These are phyloP conservation scores for Ophion ventricosus DNA, from an alignment of 2,888 invertebrate genomes.

Conservation along the genomic window DNA sequence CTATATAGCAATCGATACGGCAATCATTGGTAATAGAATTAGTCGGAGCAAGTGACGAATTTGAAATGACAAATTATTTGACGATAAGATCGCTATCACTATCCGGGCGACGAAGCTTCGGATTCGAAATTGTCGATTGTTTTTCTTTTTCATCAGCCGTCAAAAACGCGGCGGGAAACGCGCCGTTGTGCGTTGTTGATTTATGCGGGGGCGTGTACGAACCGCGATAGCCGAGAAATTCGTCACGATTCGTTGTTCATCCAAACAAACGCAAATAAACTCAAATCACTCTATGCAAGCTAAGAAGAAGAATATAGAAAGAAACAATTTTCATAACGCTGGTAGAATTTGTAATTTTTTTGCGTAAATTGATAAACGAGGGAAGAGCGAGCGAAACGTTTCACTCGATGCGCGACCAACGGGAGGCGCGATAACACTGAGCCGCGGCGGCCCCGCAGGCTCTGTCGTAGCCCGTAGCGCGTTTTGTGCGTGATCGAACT, in stretches of 20 bases:
- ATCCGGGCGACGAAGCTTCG: background rate
- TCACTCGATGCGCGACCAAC: constrained; percentile 46
- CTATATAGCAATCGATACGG: background rate
- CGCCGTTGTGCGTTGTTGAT: background rate
- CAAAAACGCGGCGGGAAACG: constrained; percentile 1
- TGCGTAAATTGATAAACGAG: background rate
- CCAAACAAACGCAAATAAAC: background rate
- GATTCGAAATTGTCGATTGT: background rate
- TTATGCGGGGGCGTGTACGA: background rate
- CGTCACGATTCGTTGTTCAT: background rate
- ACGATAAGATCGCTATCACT: background rate
- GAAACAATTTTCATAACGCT: too few relatives aligned
- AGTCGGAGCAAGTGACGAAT: background rate
- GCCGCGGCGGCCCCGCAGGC: constrained; percentile 33
- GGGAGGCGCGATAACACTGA: constrained; percentile 60
- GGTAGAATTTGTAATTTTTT: background rate
- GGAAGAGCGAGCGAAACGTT: background rate
- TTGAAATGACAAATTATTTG: background rate
- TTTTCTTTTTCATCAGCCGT: background rate
- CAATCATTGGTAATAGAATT: background rate
- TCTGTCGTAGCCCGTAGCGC: constrained; percentile 24
- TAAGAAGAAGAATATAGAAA: too few relatives aligned
- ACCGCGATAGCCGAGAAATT: background rate
- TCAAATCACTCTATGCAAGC: too few relatives aligned
- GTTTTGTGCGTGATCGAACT: constrained; percentile 63